phyloP scores from a whole-genome alignment of 1,140 invertebrate species.

The Nixonia krombeini region DNA sequence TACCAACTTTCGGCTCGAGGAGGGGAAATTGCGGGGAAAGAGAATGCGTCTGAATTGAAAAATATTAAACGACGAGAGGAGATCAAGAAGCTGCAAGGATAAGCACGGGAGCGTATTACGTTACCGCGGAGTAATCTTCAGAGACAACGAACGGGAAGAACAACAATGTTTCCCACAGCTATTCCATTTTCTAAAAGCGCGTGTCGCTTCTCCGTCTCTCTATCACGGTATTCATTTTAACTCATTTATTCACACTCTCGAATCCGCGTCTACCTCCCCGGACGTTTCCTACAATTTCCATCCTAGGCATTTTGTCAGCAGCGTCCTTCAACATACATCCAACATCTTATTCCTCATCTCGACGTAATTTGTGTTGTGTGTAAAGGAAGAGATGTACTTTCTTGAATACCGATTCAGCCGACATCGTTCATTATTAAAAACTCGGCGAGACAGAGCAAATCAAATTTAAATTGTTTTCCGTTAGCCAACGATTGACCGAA shows the following conservation, averaged over 20 bases:
- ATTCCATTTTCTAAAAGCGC: conserved; percentile 4
- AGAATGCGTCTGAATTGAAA: background rate
- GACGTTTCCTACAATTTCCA: background rate
- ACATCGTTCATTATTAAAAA: too few species aligned
- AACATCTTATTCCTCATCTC: too few species aligned
- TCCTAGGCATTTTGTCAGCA: background rate
- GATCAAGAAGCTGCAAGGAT: background rate
- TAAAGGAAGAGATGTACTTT: too few species aligned
- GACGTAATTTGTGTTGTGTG: too few species aligned
- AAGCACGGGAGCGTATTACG: background rate
- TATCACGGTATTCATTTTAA: background rate
- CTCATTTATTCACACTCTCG: background rate
- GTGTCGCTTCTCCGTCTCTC: background rate
- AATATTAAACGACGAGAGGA: background rate
- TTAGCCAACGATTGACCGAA: too few species aligned
- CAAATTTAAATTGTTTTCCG: too few species aligned
- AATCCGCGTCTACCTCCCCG: background rate
- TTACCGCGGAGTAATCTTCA: conserved; percentile 3
- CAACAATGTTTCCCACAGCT: background rate
- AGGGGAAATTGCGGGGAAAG: background rate
- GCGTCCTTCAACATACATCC: background rate
- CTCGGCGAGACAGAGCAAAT: too few species aligned
- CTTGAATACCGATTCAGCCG: too few species aligned
- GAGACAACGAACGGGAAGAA: conserved; percentile 2
- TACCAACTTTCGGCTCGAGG: too few species aligned